A percentile compares a stretch with the other conserved stretches of the same genome.
Conservation (phyloP, 2,888 invertebrate genomes). For the Malthinus flaveolus region DNA sequence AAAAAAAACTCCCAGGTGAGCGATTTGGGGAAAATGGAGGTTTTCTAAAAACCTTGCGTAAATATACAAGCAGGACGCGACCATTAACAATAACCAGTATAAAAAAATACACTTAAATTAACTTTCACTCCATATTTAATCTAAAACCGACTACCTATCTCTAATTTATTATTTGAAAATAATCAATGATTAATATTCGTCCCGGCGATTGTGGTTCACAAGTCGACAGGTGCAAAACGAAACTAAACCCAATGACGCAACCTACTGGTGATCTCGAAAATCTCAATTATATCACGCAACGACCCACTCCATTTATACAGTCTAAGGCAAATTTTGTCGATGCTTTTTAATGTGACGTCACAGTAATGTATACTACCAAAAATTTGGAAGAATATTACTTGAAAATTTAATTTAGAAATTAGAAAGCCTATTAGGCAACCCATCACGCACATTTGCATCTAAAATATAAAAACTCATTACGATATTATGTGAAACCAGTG, state of each 20-base stretch:
- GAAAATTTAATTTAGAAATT: too few relatives aligned
- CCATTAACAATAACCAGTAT: conserved; percentile 13
- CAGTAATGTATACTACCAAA: too few relatives aligned
- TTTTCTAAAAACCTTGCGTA: conserved; percentile 25
- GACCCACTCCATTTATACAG: neutral
- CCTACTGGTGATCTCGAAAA: conserved; percentile 33
- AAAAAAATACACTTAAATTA: conserved; percentile 10
- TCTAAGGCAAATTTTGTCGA: too few relatives aligned
- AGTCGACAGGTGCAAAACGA: conserved; percentile 43
- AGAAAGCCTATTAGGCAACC: too few relatives aligned
- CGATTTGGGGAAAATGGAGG: conserved; percentile 43
- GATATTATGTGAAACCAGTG: too few relatives aligned
- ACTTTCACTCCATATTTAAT: conserved; percentile 19
- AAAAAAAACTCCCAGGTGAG: conserved; percentile 40
- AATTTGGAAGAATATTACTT: too few relatives aligned
- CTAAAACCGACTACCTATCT: conserved; percentile 9
- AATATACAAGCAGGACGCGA: conserved; percentile 16
- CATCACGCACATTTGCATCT: too few relatives aligned
- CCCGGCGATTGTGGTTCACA: conserved; percentile 38
- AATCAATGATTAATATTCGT: conserved; percentile 54
- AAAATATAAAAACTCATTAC: too few relatives aligned
- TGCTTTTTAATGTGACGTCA: too few relatives aligned
- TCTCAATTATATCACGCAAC: conserved; percentile 29
- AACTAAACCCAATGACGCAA: conserved; percentile 9
- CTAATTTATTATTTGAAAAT: conserved; percentile 31